These are phyloP conservation scores for Poecilia picta DNA, from an alignment of 2,797 vertebrate species.

Conservation along the genomic window DNA sequence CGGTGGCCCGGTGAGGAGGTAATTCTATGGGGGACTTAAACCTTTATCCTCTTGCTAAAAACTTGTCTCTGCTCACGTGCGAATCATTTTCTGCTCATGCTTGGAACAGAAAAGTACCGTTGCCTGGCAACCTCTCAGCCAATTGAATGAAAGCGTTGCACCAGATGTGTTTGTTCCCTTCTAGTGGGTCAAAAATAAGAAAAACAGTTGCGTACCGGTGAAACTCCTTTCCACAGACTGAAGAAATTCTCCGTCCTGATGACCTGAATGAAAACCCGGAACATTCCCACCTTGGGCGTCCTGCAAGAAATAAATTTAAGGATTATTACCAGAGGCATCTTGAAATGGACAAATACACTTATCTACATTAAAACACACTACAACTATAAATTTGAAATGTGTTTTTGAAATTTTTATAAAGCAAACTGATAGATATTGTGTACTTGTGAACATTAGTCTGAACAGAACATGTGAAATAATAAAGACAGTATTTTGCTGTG, in stretches of 20 bases:
- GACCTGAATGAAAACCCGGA: conserved; percentile 85
- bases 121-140: too few relatives aligned
- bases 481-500: not conserved
- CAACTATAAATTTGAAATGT: not conserved
- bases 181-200: not conserved
- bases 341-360: not conserved
- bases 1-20: not conserved
- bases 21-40: not conserved
- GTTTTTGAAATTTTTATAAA: not conserved
- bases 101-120: too few relatives aligned
- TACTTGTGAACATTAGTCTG: not conserved
- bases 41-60: too few relatives aligned
- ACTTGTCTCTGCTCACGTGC: too few relatives aligned
- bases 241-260: conserved; percentile 89
- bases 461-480: not conserved
- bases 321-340: not conserved
- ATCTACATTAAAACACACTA: not conserved
- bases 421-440: not conserved
- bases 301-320: conserved; percentile 67
- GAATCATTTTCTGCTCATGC: too few relatives aligned
- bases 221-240: conserved; percentile 94
- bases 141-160: too few relatives aligned
- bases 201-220: conserved; percentile 84
- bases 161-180: too few relatives aligned
- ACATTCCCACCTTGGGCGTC: conserved; percentile 86